Conservation (phyloP, 2,888 invertebrate genomes). For the Mythimna impura region DNA sequence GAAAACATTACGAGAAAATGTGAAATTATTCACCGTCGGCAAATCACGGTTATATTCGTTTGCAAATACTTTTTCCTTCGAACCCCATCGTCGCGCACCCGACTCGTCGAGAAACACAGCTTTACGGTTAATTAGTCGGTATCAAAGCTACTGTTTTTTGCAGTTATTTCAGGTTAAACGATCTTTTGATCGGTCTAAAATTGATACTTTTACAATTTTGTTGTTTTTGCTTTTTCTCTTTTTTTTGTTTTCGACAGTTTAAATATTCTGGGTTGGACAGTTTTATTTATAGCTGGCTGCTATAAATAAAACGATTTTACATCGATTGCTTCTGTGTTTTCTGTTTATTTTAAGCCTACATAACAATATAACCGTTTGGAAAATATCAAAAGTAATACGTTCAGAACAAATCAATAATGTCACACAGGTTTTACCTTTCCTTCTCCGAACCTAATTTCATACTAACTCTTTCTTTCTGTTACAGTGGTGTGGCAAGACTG, state of each 20-base stretch:
- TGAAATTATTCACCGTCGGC: constrained; percentile 66
- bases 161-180: constrained; percentile 46
- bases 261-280: background rate
- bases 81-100: constrained; percentile 27
- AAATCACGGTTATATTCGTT: constrained; percentile 56
- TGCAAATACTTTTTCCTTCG: constrained; percentile 51
- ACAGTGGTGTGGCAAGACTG: constrained; percentile 94
- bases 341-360: background rate
- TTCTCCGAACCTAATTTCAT: background rate
- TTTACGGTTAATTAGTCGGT: constrained; percentile 59
- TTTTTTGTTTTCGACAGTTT: constrained; percentile 8
- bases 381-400: background rate
- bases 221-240: constrained; percentile 9
- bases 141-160: constrained; percentile 54
- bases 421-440: background rate
- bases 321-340: background rate
- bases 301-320: background rate
- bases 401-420: background rate
- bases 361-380: too few species aligned
- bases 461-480: constrained; percentile 62
- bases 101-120: constrained; percentile 39
- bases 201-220: constrained; percentile 30
- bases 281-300: background rate
- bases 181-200: constrained; percentile 52
- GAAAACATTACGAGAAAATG: constrained; percentile 72